Conservation (phyloP, 37 sponge, comb jelly and placozoan genomes). For the Petrosia ficiformis region DNA sequence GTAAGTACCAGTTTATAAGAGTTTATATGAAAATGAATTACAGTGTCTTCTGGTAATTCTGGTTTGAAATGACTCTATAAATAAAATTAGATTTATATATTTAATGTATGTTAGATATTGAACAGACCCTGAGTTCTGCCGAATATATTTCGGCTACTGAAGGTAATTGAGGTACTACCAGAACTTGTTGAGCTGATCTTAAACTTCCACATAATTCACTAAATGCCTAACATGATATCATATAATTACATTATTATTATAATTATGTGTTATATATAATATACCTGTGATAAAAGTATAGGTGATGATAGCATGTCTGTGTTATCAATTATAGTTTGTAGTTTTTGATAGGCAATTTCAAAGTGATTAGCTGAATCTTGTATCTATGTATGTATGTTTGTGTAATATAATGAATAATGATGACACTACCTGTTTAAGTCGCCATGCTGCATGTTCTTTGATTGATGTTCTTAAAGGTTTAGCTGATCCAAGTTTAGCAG, state of each 20-base stretch:
- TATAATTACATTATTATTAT: background rate
- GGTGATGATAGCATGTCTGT: background rate
- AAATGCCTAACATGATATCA: slow-evolving; percentile 13
- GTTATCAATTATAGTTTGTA: slow-evolving; percentile 4
- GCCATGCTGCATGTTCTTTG: slow-evolving; percentile 74
- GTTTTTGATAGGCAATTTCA: slow-evolving; percentile 20
- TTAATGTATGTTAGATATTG: too few species aligned
- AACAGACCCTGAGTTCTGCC: slow-evolving; percentile 43
- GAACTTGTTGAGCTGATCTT: slow-evolving; percentile 22
- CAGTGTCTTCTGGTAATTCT: slow-evolving; percentile 63
- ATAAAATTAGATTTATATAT: background rate
- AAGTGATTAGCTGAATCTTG: slow-evolving; percentile 74
- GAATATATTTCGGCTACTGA: slow-evolving; percentile 37
- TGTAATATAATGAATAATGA: background rate
- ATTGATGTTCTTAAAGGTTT: slow-evolving; percentile 49
- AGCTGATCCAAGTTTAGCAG: slow-evolving; percentile 28
- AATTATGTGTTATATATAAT: background rate
- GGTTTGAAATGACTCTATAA: slow-evolving; percentile 61
- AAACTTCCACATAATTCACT: slow-evolving; percentile 16
- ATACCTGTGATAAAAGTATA: background rate
- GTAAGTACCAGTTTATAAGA: slow-evolving; percentile 52
- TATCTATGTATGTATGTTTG: slow-evolving; percentile 45
- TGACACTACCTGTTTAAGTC: slow-evolving; percentile 61
- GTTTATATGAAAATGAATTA: slow-evolving; percentile 59
- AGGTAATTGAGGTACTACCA: slow-evolving; percentile 43